Evolutionary conservation across 2,113 vertebrate species (phyloP).

Genomic region (Dicrurus megarhynchus): DNA sequence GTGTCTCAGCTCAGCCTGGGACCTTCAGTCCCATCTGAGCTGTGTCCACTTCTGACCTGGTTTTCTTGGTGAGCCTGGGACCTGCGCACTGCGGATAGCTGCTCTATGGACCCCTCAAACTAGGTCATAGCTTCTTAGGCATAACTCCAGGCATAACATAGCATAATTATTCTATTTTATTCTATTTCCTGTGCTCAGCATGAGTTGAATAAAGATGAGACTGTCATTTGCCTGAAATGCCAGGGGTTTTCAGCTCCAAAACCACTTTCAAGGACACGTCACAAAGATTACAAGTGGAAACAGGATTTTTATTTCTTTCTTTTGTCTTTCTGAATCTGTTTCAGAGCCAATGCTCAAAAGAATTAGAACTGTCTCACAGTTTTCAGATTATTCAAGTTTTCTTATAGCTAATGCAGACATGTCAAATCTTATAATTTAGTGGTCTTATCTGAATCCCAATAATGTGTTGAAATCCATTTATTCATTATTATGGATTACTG

Average conservation of each 20-base stretch:
- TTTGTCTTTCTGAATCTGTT: background rate
- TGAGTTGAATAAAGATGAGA: background rate
- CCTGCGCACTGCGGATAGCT: fast-evolving
- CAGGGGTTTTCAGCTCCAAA: background rate
- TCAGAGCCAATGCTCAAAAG: background rate
- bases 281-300: background rate
- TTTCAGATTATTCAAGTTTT: background rate
- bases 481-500: background rate
- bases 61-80: background rate
- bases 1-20: background rate
- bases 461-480: background rate
- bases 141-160: background rate
- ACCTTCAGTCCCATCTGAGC: background rate
- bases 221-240: background rate
- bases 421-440: background rate
- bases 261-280: background rate
- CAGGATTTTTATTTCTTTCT: background rate
- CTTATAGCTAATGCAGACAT: background rate
- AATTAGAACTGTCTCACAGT: background rate
- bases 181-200: background rate
- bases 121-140: background rate
- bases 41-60: background rate
- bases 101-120: background rate
- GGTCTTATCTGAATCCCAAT: background rate
- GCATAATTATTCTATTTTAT: background rate